A percentile compares a stretch with the other conserved stretches of the same genome.
phyloP scores from a whole-genome alignment of 2,113 vertebrate species.

The Ciconia boyciana region DNA sequence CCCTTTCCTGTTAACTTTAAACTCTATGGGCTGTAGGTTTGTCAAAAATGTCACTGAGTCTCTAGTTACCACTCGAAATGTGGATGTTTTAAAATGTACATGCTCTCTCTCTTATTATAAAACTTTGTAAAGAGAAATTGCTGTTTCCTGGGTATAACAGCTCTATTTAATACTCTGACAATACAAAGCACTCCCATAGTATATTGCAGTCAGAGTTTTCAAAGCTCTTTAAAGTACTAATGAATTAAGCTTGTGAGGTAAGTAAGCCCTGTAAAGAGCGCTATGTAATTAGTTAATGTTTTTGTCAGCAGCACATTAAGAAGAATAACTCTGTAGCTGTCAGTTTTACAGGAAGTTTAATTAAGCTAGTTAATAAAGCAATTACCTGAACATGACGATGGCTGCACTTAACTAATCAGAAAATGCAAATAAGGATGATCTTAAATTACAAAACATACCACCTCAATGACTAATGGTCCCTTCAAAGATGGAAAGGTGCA shows the following conservation, averaged over 20 bases:
- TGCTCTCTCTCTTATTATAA: not conserved
- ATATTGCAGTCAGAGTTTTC: not conserved
- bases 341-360: constrained; percentile 68
- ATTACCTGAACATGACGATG: constrained; percentile 69
- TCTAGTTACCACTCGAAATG: not conserved
- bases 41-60: not conserved
- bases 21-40: not conserved
- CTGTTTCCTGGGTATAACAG: not conserved
- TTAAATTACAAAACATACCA: constrained; percentile 60
- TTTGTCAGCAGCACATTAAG: constrained; percentile 68
- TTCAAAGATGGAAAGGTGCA: constrained; percentile 64
- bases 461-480: constrained; percentile 50
- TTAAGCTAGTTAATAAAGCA: constrained; percentile 75
- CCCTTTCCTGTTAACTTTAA: not conserved
- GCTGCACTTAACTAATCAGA: constrained; percentile 63
- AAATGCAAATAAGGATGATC: constrained; percentile 71
- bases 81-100: not conserved
- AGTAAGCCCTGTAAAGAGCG: constrained; percentile 27
- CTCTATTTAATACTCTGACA: not conserved
- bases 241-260: constrained; percentile 8
- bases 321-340: constrained; percentile 66
- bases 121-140: not conserved
- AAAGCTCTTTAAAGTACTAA: constrained; percentile 33
- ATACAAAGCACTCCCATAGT: not conserved
- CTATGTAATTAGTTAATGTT: constrained; percentile 66